phyloP scores from a whole-genome alignment of 2,113 vertebrate genomes.

The chimpanzee (Pan troglodytes) region NHGRI_mPanTro3-v2.1_pri NC_072415.2:59345001-59345500 shows the following conservation, averaged over 20 bases:
- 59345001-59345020: not conserved
- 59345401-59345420: not conserved
- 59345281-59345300: slow-evolving; percentile 88
- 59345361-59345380: slow-evolving; percentile 16
- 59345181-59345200: slow-evolving; percentile 97
- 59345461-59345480: not conserved
- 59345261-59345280: slow-evolving; percentile 97
- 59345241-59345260: slow-evolving; percentile 97
- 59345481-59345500: not conserved
- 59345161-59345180: slow-evolving; percentile 98
- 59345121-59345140: not conserved
- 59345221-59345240: slow-evolving; percentile 99
- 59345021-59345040: not conserved
- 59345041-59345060: not conserved
- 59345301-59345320: not conserved
- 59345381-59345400: not conserved
- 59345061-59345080: not conserved
- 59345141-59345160: slow-evolving; percentile 85
- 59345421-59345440: not conserved
- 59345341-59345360: not conserved
- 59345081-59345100: not conserved
- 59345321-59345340: not conserved
- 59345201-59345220: slow-evolving; percentile 97
- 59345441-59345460: not conserved
- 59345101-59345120: not conserved